phyloP scores from a whole-genome alignment of 2,888 invertebrate genomes.

The Drosophila parthenogenetica region DNA sequence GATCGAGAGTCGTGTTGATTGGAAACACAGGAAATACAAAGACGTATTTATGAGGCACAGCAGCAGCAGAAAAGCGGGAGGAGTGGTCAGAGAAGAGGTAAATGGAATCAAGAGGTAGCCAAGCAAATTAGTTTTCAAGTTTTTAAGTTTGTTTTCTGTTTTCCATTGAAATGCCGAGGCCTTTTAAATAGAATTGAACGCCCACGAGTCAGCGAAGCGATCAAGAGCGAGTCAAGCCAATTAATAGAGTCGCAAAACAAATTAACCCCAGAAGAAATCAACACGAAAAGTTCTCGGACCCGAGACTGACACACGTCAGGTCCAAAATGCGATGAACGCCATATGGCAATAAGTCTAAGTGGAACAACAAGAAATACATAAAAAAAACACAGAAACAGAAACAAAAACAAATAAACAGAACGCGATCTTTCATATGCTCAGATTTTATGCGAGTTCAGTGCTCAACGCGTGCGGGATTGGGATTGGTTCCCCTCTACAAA shows the following conservation, averaged over 20 bases:
- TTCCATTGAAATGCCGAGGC: conserved; percentile 65
- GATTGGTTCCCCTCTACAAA: conserved; percentile 12
- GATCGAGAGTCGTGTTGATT: conserved; percentile 67
- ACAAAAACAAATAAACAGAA: conserved; percentile 47
- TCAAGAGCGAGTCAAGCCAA: conserved; percentile 58
- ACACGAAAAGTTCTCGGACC: conserved; percentile 64
- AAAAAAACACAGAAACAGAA: conserved; percentile 17
- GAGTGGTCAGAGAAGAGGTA: conserved; percentile 3
- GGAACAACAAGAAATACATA: conserved; percentile 29
- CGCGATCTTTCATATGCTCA: conserved; percentile 57
- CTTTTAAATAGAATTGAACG: conserved; percentile 59
- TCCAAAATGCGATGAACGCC: conserved; percentile 69
- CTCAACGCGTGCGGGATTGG: conserved; percentile 49
- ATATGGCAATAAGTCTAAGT: conserved; percentile 70
- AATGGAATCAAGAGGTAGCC: conserved; percentile 45
- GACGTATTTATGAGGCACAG: conserved; percentile 45
- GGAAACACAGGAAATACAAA: conserved; percentile 68
- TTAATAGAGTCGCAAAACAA: conserved; percentile 79
- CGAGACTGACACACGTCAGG: conserved; percentile 80
- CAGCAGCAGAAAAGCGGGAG: neutral
- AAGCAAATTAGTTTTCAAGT: conserved; percentile 65
- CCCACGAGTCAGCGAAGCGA: conserved; percentile 60
- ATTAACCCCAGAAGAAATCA: conserved; percentile 76
- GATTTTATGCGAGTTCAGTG: conserved; percentile 46
- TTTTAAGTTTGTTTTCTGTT: neutral